Base-by-base conservation (phyloP, 2,888 invertebrate genomes). In the Thera obeliscata region DNA sequence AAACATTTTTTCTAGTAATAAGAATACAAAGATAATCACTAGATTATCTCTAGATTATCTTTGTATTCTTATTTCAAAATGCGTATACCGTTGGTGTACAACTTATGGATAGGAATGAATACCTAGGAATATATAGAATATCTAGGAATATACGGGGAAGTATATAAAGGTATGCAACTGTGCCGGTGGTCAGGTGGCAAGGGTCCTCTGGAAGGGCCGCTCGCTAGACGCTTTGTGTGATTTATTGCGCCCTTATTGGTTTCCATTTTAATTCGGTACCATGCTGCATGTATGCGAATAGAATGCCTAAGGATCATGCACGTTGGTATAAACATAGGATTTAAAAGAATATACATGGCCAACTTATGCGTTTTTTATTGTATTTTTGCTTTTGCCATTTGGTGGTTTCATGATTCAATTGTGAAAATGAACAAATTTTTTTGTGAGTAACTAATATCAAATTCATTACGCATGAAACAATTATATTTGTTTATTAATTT, bases 231-330 rank as follows among this genome's bases (percentile, higher is more conserved):
- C 79, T 87, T 87, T 80, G 73, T 77, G 84, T 91, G 91, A 93
- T 91, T 91, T 91, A 93, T 75, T 66, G 74, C 75, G 64, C 85
- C 86, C 87, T 88, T 91, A 91, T 90, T 90, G 89, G 87, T 88
- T 85, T 81, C 82, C 85, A 83, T 85, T 90, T 91, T 90, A 89
- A 89, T 90, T 89, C 87, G 80, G 70, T 71, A 55, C 56, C 71
- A 71, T 66, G 58, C 69, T 69, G 73, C 61, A 69, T 61, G 62
- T 61, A 55, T 71, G 58, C 55, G 52, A 57, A 46, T 49, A 41
- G 38, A 48, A 62, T 61, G 56, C 63, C 54, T 65, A 41, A 9
- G 43, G 9, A 46, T 46, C 7, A 9, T 46, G 2, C 43, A 9
- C 9, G 9, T 9, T 9, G 9, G 43, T 46, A 46, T 2, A 41